These are phyloP conservation scores for Tamias sibiricus DNA, from an alignment of 2,113 vertebrate species.

Conservation along the genomic window DNA sequence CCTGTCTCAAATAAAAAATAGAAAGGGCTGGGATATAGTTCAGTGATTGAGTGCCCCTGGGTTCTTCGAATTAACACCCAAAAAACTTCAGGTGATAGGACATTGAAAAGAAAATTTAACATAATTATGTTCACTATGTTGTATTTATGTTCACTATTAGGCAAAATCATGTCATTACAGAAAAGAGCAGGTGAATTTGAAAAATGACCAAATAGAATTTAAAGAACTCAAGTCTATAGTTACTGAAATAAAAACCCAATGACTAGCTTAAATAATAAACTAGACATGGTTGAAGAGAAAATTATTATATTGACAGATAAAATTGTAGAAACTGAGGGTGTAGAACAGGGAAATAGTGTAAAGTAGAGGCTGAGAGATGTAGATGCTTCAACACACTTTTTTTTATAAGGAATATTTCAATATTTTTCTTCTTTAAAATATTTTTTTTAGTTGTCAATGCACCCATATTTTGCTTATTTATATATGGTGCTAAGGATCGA, in stretches of 20 bases:
- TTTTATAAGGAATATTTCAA: no score
- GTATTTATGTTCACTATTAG: background rate
- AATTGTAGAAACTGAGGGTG: background rate
- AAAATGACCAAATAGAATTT: background rate
- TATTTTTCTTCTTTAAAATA: no score
- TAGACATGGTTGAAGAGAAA: background rate
- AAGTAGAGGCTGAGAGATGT: background rate
- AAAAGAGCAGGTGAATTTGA: constrained; percentile 9
- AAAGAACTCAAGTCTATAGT: background rate
- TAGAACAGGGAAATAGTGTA: background rate
- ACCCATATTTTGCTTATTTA: no score
- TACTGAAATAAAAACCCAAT: background rate
- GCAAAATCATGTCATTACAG: background rate
- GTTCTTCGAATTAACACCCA: background rate
- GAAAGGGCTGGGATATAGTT: no score
- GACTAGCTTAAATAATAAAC: background rate
- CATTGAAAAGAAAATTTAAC: background rate
- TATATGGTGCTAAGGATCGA: no score
- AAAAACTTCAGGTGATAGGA: background rate
- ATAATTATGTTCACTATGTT: background rate
- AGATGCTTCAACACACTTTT: background rate
- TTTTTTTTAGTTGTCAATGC: no score
- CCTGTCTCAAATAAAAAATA: no score
- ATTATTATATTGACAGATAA: background rate
- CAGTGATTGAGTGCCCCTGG: no score